A percentile compares a stretch with the other conserved stretches of the same genome.
Evolutionary conservation across 2,888 invertebrate species (phyloP).

Genomic region (Caenorhabditis sulstoni): DNA sequence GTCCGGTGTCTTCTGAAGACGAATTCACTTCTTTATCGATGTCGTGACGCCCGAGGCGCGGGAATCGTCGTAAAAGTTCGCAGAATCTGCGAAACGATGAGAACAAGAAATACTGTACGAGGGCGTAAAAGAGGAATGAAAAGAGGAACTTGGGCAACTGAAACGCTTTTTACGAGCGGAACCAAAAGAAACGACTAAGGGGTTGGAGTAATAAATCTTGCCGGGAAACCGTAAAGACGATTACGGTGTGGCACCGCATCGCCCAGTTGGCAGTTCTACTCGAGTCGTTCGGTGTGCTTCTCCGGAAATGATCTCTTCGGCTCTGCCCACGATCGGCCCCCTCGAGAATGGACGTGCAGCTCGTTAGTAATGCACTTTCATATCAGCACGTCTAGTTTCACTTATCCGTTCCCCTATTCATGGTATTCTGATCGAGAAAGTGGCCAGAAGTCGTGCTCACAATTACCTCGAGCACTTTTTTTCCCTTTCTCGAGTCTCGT

Average conservation of each 20-base stretch:
- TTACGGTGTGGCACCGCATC: too few species aligned
- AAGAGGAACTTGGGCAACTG: background rate
- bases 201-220: background rate
- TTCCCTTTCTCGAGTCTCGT: background rate
- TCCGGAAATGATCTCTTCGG: too few species aligned
- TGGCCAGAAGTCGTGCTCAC: background rate
- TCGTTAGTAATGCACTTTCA: too few species aligned
- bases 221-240: background rate
- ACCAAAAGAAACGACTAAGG: background rate
- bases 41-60: slow-evolving; percentile 39
- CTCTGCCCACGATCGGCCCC: too few species aligned
- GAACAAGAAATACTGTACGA: background rate
- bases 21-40: slow-evolving; percentile 31
- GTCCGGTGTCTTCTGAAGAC: slow-evolving; percentile 33
- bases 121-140: slow-evolving; percentile 4
- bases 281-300: too few species aligned
- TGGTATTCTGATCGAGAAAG: slow-evolving; percentile 6
- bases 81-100: slow-evolving; percentile 19
- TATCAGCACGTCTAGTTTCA: too few species aligned
- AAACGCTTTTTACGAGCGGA: slow-evolving; percentile 12
- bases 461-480: too few species aligned
- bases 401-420: background rate
- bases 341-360: too few species aligned
- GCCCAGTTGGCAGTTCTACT: too few species aligned
- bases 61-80: slow-evolving; percentile 46